phyloP scores from a whole-genome alignment of 2,797 vertebrate species.

The Chelon labrosus region DNA sequence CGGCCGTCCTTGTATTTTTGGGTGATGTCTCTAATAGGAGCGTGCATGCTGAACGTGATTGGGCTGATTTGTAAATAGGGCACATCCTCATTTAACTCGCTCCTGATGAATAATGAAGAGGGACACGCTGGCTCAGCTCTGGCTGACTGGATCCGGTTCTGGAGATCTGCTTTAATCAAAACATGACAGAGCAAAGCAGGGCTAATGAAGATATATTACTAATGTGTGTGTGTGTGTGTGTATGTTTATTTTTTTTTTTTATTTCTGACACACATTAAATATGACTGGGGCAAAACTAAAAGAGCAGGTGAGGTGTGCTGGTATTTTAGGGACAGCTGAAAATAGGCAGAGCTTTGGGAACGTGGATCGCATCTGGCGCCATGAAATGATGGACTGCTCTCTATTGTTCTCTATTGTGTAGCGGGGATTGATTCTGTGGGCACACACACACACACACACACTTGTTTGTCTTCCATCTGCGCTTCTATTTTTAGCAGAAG shows the following conservation, averaged over 20 bases:
- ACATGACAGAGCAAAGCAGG: slow-evolving; percentile 41
- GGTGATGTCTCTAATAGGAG: too few species aligned
- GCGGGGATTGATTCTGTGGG: slow-evolving; percentile 42
- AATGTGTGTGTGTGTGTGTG: background rate
- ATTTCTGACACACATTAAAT: slow-evolving; percentile 35
- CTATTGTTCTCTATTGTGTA: slow-evolving; percentile 59
- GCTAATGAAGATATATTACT: slow-evolving; percentile 48
- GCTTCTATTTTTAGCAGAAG: slow-evolving; percentile 66
- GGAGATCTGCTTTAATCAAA: slow-evolving; percentile 30
- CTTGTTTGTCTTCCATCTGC: slow-evolving; percentile 51
- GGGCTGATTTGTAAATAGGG: slow-evolving; percentile 61
- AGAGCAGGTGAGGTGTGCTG: background rate
- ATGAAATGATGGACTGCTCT: slow-evolving; percentile 61
- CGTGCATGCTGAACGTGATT: too few species aligned
- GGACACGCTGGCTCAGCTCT: slow-evolving; percentile 20
- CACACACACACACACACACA: slow-evolving; percentile 21
- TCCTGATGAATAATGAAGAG: slow-evolving; percentile 69
- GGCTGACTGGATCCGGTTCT: slow-evolving; percentile 1
- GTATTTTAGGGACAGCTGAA: slow-evolving; percentile 23
- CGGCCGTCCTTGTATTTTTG: too few species aligned
- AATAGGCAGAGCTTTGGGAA: slow-evolving; percentile 46
- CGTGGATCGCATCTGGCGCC: slow-evolving; percentile 51
- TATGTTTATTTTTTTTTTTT: slow-evolving; percentile 12
- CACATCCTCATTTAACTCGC: slow-evolving; percentile 62
- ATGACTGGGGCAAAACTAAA: slow-evolving; percentile 6